phyloP scores from a whole-genome alignment of 30 jellyfish, hydroid and myxozoan species.

The Morbakka virulenta region DNA sequence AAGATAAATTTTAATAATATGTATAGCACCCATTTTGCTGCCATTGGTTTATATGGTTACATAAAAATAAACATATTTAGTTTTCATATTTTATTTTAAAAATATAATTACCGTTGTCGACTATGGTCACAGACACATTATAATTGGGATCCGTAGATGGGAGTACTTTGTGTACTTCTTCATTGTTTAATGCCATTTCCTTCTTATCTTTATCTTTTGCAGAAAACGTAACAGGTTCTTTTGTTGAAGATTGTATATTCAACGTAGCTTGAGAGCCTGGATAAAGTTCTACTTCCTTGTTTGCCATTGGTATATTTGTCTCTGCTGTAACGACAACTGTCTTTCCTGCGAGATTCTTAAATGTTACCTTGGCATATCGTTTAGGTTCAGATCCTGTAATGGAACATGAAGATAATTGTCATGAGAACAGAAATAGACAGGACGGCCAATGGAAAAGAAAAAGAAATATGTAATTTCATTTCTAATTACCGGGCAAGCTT shows the following conservation, averaged over 20 bases:
- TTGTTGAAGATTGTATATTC: slow-evolving; percentile 85
- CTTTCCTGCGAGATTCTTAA: slow-evolving; percentile 82
- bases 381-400: not conserved
- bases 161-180: slow-evolving; percentile 54
- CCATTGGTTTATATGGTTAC: too few relatives aligned
- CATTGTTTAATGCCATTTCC: slow-evolving; percentile 51
- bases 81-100: too few relatives aligned
- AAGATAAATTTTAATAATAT: too few relatives aligned
- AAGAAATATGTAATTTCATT: too few relatives aligned
- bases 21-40: too few relatives aligned
- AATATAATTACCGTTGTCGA: slow-evolving; percentile 37
- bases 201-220: slow-evolving; percentile 67
- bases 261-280: slow-evolving; percentile 95
- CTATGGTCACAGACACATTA: slow-evolving; percentile 64
- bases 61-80: too few relatives aligned
- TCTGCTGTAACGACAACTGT: slow-evolving; percentile 78
- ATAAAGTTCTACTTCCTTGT: slow-evolving; percentile 78
- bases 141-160: slow-evolving; percentile 69
- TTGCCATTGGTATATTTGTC: slow-evolving; percentile 84
- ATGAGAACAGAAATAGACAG: too few relatives aligned
- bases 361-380: slow-evolving; percentile 80
- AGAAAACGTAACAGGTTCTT: slow-evolving; percentile 84
- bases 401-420: too few relatives aligned
- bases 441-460: too few relatives aligned
- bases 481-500: too few relatives aligned